Conservation (phyloP, 2,797 vertebrate species). For the Sebastolobus altivelis region DNA sequence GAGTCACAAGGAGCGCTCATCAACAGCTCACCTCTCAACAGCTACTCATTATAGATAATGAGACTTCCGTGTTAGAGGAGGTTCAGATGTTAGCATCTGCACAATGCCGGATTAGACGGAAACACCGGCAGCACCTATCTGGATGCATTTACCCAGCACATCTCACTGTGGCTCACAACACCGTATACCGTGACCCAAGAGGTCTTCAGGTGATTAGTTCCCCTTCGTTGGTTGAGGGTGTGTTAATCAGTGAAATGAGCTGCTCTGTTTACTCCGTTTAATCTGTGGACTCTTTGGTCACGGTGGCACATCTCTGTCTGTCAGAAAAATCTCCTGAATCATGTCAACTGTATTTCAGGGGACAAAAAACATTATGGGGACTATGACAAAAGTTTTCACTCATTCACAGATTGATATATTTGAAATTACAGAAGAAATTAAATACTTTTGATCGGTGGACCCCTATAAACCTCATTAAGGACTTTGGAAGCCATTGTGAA, state of each 20-base stretch:
- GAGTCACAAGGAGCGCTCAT: slow-evolving; percentile 60
- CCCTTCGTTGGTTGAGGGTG: slow-evolving; percentile 7
- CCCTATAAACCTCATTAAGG: neutral
- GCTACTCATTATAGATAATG: slow-evolving; percentile 68
- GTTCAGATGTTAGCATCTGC: slow-evolving; percentile 27
- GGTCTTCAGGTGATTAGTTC: slow-evolving; percentile 48
- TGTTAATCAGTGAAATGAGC: slow-evolving; percentile 39
- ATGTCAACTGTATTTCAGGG: neutral
- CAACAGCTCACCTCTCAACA: slow-evolving; percentile 69
- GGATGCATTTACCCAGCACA: slow-evolving; percentile 1
- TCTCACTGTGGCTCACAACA: slow-evolving; percentile 27
- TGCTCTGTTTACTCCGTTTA: slow-evolving; percentile 15
- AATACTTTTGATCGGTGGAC: neutral
- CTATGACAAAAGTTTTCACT: neutral
- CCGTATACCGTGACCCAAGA: slow-evolving; percentile 18
- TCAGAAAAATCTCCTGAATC: neutral
- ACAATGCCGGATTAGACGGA: slow-evolving; percentile 17
- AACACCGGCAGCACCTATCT: neutral
- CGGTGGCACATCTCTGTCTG: neutral
- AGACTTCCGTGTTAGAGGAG: slow-evolving; percentile 55
- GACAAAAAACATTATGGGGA: neutral
- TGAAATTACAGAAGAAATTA: neutral
- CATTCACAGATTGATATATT: neutral
- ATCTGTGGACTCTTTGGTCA: slow-evolving; percentile 22
- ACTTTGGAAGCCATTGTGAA: neutral